Evolutionary conservation across 2,113 vertebrate genomes (phyloP).

Genomic region (Xerus inauris): DNA sequence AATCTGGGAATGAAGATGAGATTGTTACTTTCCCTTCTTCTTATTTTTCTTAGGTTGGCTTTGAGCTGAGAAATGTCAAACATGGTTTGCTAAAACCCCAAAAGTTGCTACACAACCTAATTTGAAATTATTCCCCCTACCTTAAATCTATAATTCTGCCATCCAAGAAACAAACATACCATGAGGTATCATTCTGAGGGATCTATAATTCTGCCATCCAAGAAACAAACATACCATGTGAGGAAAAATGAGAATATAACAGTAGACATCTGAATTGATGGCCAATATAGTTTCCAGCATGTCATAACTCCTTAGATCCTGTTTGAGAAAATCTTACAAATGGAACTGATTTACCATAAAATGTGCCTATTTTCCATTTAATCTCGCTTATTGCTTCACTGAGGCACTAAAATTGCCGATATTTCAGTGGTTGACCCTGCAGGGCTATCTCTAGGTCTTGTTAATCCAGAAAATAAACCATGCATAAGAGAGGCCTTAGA

Average conservation of each 20-base stretch:
- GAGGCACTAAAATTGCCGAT: not conserved
- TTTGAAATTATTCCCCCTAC: not conserved
- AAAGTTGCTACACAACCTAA: not conserved
- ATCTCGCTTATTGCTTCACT: not conserved
- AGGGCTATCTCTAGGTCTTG: conserved; percentile 1
- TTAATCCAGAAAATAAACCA: not conserved
- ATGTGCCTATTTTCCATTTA: conserved; percentile 41
- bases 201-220: not conserved
- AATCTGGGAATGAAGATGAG: conserved; percentile 36
- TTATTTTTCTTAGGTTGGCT: not conserved
- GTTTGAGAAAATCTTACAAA: not conserved
- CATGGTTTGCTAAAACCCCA: not conserved
- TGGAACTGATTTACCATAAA: conserved; percentile 59
- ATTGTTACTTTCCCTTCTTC: not conserved
- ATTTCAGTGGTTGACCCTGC: not conserved
- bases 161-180: not conserved
- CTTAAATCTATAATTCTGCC: not conserved
- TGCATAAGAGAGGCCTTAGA: not conserved
- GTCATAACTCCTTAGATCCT: not conserved
- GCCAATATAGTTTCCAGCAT: conserved; percentile 18
- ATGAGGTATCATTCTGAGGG: no score
- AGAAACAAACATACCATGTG: not conserved
- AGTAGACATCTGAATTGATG: not conserved
- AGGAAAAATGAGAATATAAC: not conserved
- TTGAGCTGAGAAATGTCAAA: not conserved